Evolutionary conservation across 2,888 invertebrate genomes (phyloP), one percentile per base, ranked within the genome.

Genomic region (Argyresthia albistria): DNA sequence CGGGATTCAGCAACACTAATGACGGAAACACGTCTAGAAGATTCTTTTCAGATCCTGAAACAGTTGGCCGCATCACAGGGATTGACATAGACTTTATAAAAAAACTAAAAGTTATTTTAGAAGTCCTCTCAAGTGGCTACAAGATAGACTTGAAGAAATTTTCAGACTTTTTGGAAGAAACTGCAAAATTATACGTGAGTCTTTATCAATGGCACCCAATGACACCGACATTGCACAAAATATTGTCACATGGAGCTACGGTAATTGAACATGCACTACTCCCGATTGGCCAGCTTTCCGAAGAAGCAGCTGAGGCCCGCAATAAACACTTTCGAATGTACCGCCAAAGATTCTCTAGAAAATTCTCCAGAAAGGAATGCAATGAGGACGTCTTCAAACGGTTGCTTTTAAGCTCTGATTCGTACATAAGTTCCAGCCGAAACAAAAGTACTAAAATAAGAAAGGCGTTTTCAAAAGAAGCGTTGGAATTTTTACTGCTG

Each of bases 1-100:
- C 58, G 14, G 59, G 62, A 10, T 64, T 63, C 49, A 65, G 70
- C 7, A 70, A 65, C 50, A 63, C 64, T 1, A 70, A 68, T 60
- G 65, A 66, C 52, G 16, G 16, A 53, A 50, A 25, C 45, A 53
- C 51, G 53, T 45, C 14, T 12, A 12, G 43, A 43, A 43, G 43
- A 43, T 43, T 39, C n/a, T 39, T 39, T n/a, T 9, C 9, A 9
- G 39, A 39, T 39, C 39, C 39, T 11, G 39, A 39, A 9, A 9
- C n/a, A 11, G 39, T n/a, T 39, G 39, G 10, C n/a, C 10, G n/a
- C 9, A 39, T 39, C 39, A 39, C 39, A 9, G 39, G 64, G 1
- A 52, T 71, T n/a, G 56, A 58, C 56, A 53, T 53, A 50, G 51
- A 61, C 14, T 37, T 67, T 46, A 65, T 69, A 39, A 46, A 59